Conservation (phyloP, 1,140 invertebrate species). For the Ridgeia piscesae region DNA sequence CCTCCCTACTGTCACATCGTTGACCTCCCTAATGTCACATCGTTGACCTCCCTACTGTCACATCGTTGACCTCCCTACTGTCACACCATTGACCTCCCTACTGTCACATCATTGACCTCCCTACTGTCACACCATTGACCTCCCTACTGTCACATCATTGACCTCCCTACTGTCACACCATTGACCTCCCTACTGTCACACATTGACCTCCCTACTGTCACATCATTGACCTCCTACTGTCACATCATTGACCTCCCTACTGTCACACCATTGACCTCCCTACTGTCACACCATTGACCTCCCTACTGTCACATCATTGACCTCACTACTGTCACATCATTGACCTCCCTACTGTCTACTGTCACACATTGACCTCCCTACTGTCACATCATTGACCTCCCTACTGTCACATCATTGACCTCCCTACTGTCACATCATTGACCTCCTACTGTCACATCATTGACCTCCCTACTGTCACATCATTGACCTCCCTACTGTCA, state of each 20-base stretch:
- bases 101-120: neutral
- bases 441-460: neutral
- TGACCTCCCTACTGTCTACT: too few relatives aligned
- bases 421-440: neutral
- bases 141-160: neutral
- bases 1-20: neutral
- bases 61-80: neutral
- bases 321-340: too few relatives aligned
- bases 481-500: neutral
- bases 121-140: neutral
- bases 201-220: too few relatives aligned
- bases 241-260: too few relatives aligned
- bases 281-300: too few relatives aligned
- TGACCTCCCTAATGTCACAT: neutral
- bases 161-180: too few relatives aligned
- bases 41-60: neutral
- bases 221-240: too few relatives aligned
- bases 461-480: neutral
- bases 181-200: too few relatives aligned
- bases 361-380: neutral
- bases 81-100: neutral
- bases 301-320: too few relatives aligned
- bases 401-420: neutral
- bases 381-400: neutral
- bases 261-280: too few relatives aligned